Base-by-base conservation (phyloP, 2,888 invertebrate genomes). In the Tiliacea citrago region DNA sequence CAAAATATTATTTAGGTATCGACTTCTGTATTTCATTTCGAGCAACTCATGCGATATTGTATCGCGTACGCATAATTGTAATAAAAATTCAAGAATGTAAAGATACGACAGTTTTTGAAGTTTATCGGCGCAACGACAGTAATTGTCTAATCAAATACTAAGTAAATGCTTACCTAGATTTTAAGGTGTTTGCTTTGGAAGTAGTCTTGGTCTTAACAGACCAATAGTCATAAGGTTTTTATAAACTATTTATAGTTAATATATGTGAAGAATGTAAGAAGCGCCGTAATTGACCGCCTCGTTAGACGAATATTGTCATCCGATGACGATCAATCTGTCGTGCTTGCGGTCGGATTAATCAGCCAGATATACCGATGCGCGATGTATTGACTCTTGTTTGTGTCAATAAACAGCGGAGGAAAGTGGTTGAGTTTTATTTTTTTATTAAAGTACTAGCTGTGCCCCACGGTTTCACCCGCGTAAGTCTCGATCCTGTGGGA, bases 231-330 rank as follows among this genome's bases (percentile, higher is more conserved):
- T 9, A 47, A n/a, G 35, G 13, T 60, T 79, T 77, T 60, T 75
- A 60, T 53, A 68, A 71, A 76, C 39, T 61, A 65, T 70, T 42
- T 57, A 9, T 49, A 24, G 61, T n/a, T 55, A 60, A 57, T 39
- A 65, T 66, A 74, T 55, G 45, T 53, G 24, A 76, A 71, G 72
- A 73, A 84, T 77, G 74, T 65, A 57, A 55, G 68, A 68, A 61
- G 68, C 57, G 63, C 76, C 68, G 67, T 78, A 75, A 86, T 79
- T 78, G 77, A 77, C 75, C 71, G 57, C 49, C 76, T 86, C 68
- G 79, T 87, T 87, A 88, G 71, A 58, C 21, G 74, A 78, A 82
- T 78, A 75, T 75, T 81, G 87, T 73, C 79, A 82, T 80, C 35
- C 45, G 68, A 82, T 80, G 76, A 65, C 65, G 53, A 77, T 79